Percentiles rank a stretch among this genome's conserved stretches.
Evolutionary conservation across 2,113 vertebrate genomes (phyloP).

Genomic region (Prionailurus viverrinus): DNA sequence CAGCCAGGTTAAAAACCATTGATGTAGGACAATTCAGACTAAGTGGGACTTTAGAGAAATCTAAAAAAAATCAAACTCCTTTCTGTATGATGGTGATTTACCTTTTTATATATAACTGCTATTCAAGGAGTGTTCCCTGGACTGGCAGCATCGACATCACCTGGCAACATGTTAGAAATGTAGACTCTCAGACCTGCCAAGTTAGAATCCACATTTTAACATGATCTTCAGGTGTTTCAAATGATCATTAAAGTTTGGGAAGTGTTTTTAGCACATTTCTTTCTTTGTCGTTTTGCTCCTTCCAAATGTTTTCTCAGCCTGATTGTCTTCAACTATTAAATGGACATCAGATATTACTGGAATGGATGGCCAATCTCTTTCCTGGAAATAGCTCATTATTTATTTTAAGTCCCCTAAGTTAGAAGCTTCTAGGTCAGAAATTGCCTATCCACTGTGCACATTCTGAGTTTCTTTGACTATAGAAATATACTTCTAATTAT

Average conservation of each 20-base stretch:
- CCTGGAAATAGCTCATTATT: background rate
- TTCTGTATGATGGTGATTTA: background rate
- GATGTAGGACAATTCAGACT: background rate
- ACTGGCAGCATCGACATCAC: background rate
- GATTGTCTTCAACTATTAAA: background rate
- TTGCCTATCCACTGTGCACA: background rate
- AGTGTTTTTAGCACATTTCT: background rate
- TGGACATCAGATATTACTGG: background rate
- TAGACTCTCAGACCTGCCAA: background rate
- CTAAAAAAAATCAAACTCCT: background rate
- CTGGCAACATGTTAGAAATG: background rate
- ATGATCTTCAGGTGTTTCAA: background rate
- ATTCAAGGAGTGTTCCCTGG: background rate
- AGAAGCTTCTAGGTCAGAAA: background rate
- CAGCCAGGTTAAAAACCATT: background rate
- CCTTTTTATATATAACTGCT: background rate
- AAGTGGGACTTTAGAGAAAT: background rate
- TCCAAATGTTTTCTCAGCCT: background rate
- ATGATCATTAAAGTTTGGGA: background rate
- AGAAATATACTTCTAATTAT: conserved; percentile 41
- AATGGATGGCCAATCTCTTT: background rate
- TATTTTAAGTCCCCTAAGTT: background rate
- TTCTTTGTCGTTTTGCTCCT: conserved; percentile 20
- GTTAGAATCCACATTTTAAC: background rate
- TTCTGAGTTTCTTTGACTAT: conserved; percentile 16